Percentiles rank a stretch among this genome's conserved stretches.
Evolutionary conservation across 2,888 invertebrate genomes (phyloP).

Genomic region (Colostygia pectinataria): DNA sequence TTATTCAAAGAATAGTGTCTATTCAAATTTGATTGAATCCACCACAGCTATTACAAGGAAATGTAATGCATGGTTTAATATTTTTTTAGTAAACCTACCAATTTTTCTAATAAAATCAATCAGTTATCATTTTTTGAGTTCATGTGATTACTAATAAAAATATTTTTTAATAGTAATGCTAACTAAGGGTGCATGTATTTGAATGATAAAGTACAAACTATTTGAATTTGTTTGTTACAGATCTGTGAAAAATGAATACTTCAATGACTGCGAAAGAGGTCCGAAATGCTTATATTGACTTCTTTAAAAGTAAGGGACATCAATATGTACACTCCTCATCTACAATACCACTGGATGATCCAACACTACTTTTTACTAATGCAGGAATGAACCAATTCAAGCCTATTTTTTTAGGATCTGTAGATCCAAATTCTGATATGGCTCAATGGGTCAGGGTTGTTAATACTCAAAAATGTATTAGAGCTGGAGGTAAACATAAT

Average conservation of each 20-base stretch:
- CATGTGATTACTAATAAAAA: no score
- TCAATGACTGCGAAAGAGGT: slow-evolving; percentile 90
- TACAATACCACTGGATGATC: slow-evolving; percentile 98
- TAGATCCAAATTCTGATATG: slow-evolving; percentile 98
- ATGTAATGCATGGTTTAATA: no score
- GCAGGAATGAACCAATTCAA: slow-evolving; percentile 99
- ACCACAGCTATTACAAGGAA: no score
- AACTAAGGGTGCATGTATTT: no score
- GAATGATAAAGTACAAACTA: neutral
- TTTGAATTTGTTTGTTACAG: slow-evolving; percentile 38
- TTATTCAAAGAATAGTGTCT: no score
- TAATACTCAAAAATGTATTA: slow-evolving; percentile 99
- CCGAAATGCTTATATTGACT: slow-evolving; percentile 93
- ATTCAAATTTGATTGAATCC: no score
- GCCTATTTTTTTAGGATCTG: slow-evolving; percentile 97
- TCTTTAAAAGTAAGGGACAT: slow-evolving; percentile 93
- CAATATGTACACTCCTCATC: slow-evolving; percentile 98
- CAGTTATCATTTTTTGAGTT: no score
- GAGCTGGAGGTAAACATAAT: slow-evolving; percentile 99
- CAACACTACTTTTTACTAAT: slow-evolving; percentile 98
- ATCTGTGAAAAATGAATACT: slow-evolving; percentile 72
- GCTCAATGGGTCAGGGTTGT: slow-evolving; percentile 93
- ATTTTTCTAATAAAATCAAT: no score
- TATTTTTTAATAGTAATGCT: no score
- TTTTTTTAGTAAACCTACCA: no score